Evolutionary conservation across 2,888 invertebrate genomes (phyloP), one percentile per base, ranked within the genome.

Genomic region (Stenchaetothrips biformis): DNA sequence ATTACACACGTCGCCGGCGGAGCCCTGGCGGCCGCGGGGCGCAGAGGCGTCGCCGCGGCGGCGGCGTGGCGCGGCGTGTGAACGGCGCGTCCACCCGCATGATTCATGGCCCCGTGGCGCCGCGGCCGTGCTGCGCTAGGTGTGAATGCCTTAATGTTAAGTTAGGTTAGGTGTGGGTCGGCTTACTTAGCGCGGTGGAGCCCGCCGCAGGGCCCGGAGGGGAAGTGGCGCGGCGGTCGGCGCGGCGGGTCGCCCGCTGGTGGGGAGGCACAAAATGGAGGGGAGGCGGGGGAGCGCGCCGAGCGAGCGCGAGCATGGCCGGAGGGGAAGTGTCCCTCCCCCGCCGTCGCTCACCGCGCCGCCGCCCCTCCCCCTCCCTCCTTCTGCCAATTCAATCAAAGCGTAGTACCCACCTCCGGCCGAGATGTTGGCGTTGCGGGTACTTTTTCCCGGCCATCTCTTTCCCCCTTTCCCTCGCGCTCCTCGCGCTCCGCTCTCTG

Each of bases 321-420:
- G 4, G 37, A 37, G 37, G 37, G 37, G 37, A 37, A 37, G 37
- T 59, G 16, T 59, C 59, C 59, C 59, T 59, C 16, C 59, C 59
- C 59, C 18, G 59, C 4, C 59, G 59, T 18, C 59, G 18, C 59
- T 18, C 67, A 21, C 7, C 21, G 9, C 67, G 21, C 67, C 59
- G 16, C 59, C 67, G 21, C 8, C 67, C 67, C 67, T 74, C 67
- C 67, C 67, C 67, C 8, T 74, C 67, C 67, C 8, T 74, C 67
- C 67, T 74, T 74, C 67, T 74, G 67, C 67, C 67, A 74, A 74
- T 74, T 74, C 67, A 74, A 74, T 74, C 67, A 74, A 74, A 21
- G 67, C 67, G 67, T 74, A 74, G 67, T 74, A 74, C 67, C 67
- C 11, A 21, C 67, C 67, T 25, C 21, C 7, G 67, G 21, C 67